These are phyloP conservation scores for Acleris holmiana DNA, from an alignment of 2,888 invertebrate genomes.

Conservation along the genomic window DNA sequence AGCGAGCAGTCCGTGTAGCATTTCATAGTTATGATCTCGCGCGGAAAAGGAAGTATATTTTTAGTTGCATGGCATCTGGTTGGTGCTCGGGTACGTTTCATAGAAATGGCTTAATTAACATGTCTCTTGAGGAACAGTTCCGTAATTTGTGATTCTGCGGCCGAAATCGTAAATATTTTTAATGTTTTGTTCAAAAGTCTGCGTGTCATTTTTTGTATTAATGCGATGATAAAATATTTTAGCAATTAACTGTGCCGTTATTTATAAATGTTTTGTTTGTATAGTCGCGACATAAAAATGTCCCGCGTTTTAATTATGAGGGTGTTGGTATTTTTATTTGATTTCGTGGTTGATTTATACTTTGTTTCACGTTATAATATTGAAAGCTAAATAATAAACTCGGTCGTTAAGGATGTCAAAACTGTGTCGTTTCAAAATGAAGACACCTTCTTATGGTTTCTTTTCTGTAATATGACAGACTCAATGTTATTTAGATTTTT, in stretches of 20 bases:
- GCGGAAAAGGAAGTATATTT: constrained; percentile 83
- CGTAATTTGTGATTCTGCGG: constrained; percentile 67
- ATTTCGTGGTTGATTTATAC: constrained; percentile 34
- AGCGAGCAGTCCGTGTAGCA: constrained; percentile 69
- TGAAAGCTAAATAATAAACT: constrained; percentile 29
- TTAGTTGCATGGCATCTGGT: constrained; percentile 78
- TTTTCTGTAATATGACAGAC: constrained; percentile 25
- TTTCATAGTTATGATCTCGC: constrained; percentile 79
- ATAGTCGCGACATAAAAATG: constrained; percentile 30
- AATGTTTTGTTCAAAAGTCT: constrained; percentile 48
- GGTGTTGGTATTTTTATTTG: constrained; percentile 35
- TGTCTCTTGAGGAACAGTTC: constrained; percentile 68
- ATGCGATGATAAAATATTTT: constrained; percentile 36
- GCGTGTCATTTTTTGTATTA: constrained; percentile 41
- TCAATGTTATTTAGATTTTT: constrained; percentile 13
- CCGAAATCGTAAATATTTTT: constrained; percentile 56
- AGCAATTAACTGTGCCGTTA: constrained; percentile 32
- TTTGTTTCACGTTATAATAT: constrained; percentile 25
- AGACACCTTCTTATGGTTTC: constrained; percentile 18
- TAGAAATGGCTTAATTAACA: constrained; percentile 78
- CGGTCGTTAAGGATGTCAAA: constrained; percentile 21
- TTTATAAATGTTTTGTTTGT: constrained; percentile 36
- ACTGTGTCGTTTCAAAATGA: constrained; percentile 18
- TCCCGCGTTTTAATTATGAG: constrained; percentile 32
- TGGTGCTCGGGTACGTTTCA: constrained; percentile 67